phyloP scores from a whole-genome alignment of 2,888 invertebrate species.

The Drosophila anomelani region DNA sequence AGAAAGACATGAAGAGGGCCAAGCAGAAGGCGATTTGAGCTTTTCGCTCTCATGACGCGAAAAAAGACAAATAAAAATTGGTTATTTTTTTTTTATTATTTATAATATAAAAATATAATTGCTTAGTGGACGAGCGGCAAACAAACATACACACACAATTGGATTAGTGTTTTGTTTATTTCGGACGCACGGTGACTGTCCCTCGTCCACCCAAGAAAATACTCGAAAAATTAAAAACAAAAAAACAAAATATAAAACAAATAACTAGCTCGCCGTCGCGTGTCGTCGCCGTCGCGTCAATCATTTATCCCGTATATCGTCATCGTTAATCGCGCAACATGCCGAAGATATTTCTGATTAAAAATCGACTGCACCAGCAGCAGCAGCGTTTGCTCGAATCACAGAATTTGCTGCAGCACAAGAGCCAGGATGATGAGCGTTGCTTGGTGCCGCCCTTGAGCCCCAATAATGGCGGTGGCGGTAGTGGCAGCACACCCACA shows the following conservation, averaged over 20 bases:
- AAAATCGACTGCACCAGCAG: slow-evolving; percentile 96
- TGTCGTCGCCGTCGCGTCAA: slow-evolving; percentile 15
- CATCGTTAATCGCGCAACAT: slow-evolving; percentile 85
- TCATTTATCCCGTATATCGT: slow-evolving; percentile 5
- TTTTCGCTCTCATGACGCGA: slow-evolving; percentile 60
- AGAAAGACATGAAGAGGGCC: slow-evolving; percentile 68
- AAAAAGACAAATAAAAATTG: slow-evolving; percentile 31
- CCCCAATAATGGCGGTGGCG: slow-evolving; percentile 71
- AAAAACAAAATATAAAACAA: not conserved
- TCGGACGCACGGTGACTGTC: slow-evolving; percentile 30
- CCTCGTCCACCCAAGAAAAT: slow-evolving; percentile 25
- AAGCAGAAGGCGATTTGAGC: slow-evolving; percentile 65
- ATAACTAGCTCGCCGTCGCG: slow-evolving; percentile 28
- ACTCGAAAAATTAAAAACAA: not conserved
- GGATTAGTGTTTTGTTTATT: slow-evolving; percentile 82
- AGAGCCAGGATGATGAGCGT: slow-evolving; percentile 86
- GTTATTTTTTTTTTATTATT: slow-evolving; percentile 34
- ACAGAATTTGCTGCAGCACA: slow-evolving; percentile 91
- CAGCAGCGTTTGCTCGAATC: slow-evolving; percentile 93
- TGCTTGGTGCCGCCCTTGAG: slow-evolving; percentile 87
- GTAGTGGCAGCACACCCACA: slow-evolving; percentile 48
- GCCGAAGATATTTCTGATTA: slow-evolving; percentile 97
- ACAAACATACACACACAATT: slow-evolving; percentile 76
- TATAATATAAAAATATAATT: not conserved
- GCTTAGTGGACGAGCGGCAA: slow-evolving; percentile 40